Percentiles rank a stretch among this genome's conserved stretches.
Conservation (phyloP, 2,113 vertebrate genomes). For the Okapia johnstoni region DNA sequence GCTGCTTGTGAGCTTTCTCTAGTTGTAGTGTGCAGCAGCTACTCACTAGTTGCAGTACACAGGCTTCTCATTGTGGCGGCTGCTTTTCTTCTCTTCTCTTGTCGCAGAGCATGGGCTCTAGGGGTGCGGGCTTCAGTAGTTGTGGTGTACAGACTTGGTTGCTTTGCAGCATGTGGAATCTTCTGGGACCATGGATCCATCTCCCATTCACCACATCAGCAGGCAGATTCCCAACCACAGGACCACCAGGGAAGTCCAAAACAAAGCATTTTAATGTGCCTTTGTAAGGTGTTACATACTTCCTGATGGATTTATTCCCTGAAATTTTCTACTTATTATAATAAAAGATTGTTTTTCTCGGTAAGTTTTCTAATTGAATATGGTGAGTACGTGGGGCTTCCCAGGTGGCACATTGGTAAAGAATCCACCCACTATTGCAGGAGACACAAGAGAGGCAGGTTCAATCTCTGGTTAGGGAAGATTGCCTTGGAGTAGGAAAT, state of each 20-base stretch:
- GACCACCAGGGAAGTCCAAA: not conserved
- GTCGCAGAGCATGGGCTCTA: not conserved
- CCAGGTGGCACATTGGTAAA: not conserved
- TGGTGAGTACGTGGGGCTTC: not conserved
- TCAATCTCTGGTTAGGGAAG: not conserved
- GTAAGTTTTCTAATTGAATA: not conserved
- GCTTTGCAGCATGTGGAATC: not conserved
- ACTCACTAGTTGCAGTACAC: not conserved
- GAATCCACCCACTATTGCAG: not conserved
- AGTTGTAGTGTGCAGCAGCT: not conserved
- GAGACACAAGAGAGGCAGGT: not conserved
- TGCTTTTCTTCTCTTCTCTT: not conserved
- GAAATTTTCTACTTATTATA: not conserved
- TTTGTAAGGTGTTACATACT: not conserved
- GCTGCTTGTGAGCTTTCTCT: not conserved
- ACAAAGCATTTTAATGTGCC: not conserved
- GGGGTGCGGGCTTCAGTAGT: rapidly evolving
- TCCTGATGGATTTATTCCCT: not conserved
- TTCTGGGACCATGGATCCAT: not conserved
- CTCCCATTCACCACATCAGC: not conserved
- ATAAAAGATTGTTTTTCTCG: not conserved
- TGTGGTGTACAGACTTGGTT: not conserved
- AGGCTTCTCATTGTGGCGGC: not conserved
- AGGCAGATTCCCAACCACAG: not conserved
- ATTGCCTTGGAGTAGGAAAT: not conserved